Base-by-base conservation (phyloP, 1,140 invertebrate species). In the Drosophila parabipectinata region DNA sequence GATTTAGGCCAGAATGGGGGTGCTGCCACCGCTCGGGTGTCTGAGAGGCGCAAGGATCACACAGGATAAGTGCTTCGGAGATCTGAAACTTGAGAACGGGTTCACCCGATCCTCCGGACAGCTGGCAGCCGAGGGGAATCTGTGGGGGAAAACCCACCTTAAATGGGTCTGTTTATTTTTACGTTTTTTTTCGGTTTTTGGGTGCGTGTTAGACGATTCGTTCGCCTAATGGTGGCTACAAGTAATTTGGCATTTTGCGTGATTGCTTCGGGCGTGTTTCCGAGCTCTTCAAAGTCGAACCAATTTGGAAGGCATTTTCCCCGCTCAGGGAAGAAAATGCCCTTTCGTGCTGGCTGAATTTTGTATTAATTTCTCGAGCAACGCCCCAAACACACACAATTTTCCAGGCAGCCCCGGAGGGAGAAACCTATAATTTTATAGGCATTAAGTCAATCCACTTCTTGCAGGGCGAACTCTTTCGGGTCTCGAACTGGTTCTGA, bases 231-330 rank as follows among this genome's bases (percentile, higher is more conserved):
- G 81, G 81, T 90, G 72, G 83, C 72, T 67, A 79, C 76, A 77
- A 83, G 83, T 88, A 83, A 88, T 88, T 88, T 88, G 78, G 87
- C 80, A 81, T 88, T 83, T 90, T 90, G 88, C 88, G 88, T 90
- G 88, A 90, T 90, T 88, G 88, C 88, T 68, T 48, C 59, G 71
- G 88, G 88, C 83, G 88, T 88, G 88, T 90, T 76, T 72, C 47
- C 66, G 64, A 67, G 61, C 48, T 76, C 55, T 50, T 69, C 32
- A 69, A 68, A 69, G 66, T 69, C 63, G 67, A 56, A 69, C 66
- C 63, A 69, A 69, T 57, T 72, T 39, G 41, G 30, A 63, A 57
- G 57, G 77, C 68, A 79, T 90, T 90, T 90, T 81, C 73, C 61
- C 45, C 60, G 56, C 62, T 37, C 30, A 48, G 44, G 12, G 28